Evolutionary conservation across 1,140 invertebrate species (phyloP).

Genomic region (Sipha flava): DNA sequence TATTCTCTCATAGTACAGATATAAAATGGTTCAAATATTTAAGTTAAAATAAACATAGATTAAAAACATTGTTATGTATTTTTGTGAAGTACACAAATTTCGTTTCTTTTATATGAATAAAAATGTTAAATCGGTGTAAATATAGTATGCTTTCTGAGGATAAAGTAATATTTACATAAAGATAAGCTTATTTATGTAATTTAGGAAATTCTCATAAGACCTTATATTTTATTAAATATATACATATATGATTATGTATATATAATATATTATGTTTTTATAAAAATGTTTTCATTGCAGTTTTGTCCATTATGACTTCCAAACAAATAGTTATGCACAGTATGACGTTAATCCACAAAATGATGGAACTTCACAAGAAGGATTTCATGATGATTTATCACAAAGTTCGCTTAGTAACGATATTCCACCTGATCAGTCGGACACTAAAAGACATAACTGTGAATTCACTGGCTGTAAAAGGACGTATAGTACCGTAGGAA

Average conservation of each 20-base stretch:
- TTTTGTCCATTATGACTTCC: constrained; percentile 10
- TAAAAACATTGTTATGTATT: too few relatives aligned
- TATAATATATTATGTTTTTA: neutral
- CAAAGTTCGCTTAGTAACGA: constrained; percentile 43
- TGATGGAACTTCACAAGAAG: neutral
- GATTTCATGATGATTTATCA: constrained; percentile 11
- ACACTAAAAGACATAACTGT: constrained; percentile 68
- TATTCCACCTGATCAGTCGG: constrained; percentile 52
- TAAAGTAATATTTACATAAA: too few relatives aligned
- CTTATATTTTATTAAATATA: too few relatives aligned
- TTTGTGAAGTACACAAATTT: too few relatives aligned
- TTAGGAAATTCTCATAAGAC: too few relatives aligned
- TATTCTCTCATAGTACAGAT: neutral
- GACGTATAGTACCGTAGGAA: constrained; percentile 89
- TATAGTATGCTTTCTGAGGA: too few relatives aligned
- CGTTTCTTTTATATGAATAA: too few relatives aligned
- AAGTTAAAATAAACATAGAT: neutral
- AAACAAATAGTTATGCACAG: neutral
- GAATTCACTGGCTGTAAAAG: constrained; percentile 80
- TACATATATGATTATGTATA: neutral
- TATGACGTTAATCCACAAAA: neutral
- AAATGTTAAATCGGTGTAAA: too few relatives aligned
- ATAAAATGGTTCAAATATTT: neutral
- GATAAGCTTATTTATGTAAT: too few relatives aligned
- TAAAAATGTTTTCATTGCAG: neutral